Evolutionary conservation across 2,113 vertebrate species (phyloP).

Genomic region (Glaucomys volans): DNA sequence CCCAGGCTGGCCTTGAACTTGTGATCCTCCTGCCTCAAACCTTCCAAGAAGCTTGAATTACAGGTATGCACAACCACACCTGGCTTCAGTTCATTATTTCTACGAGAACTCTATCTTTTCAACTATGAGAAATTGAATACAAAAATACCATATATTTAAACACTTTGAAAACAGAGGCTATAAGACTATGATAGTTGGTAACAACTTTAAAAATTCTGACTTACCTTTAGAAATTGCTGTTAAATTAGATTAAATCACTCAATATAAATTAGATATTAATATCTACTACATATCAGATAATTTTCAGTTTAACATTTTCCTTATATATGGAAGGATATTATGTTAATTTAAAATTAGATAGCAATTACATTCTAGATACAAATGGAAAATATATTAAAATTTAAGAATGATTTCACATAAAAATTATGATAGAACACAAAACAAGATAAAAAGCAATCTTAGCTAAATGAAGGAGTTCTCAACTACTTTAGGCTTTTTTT

Average conservation of each 20-base stretch:
- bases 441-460: constrained; percentile 5
- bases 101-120: constrained; percentile 28
- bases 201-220: constrained; percentile 9
- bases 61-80: no score
- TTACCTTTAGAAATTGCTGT: constrained; percentile 6
- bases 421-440: constrained; percentile 46
- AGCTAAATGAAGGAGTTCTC: neutral
- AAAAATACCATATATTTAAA: constrained; percentile 14
- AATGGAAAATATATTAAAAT: constrained; percentile 42
- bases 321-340: neutral
- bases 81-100: neutral
- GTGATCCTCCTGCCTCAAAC: no score
- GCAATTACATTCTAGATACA: neutral
- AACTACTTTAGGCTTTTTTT: neutral
- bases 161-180: neutral
- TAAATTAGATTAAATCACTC: constrained; percentile 13
- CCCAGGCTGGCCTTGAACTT: no score
- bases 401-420: constrained; percentile 34
- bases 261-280: neutral
- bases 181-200: neutral
- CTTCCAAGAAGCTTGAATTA: no score
- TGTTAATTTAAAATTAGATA: constrained; percentile 15
- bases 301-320: constrained; percentile 17
- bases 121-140: neutral
- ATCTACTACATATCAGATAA: constrained; percentile 29